These are phyloP conservation scores for Capricornis sumatraensis DNA, from an alignment of 2,113 vertebrate species.

Conservation along the genomic window DNA sequence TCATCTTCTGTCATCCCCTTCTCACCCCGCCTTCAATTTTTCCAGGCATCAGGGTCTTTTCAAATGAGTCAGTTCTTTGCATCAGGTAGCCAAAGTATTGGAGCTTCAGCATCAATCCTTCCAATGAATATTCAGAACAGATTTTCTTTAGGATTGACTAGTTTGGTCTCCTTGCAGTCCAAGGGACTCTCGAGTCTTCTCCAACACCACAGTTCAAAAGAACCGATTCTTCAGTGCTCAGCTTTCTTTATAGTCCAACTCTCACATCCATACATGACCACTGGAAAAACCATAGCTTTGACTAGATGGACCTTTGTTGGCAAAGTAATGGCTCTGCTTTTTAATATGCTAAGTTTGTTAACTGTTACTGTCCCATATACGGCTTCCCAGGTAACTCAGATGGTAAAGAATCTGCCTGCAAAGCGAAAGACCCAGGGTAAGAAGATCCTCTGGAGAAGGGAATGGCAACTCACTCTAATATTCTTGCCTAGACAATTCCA, in stretches of 20 bases:
- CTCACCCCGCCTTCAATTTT: rapidly evolving
- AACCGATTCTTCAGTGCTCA: background rate
- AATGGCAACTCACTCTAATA: background rate
- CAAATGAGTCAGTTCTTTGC: background rate
- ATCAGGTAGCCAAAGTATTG: background rate
- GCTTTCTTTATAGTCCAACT: background rate
- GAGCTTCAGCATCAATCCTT: background rate
- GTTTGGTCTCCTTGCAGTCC: background rate
- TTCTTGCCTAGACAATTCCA: background rate
- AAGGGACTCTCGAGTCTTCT: background rate
- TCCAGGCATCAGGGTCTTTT: background rate
- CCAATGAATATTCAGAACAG: background rate
- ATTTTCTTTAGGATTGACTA: background rate
- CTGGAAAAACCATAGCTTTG: background rate
- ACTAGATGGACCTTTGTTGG: background rate
- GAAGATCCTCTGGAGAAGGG: background rate
- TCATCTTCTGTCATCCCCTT: background rate
- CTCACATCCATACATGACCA: background rate
- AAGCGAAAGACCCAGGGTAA: background rate
- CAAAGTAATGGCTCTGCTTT: background rate
- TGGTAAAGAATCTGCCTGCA: background rate
- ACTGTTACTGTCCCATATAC: background rate
- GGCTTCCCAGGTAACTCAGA: background rate
- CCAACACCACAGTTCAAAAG: background rate
- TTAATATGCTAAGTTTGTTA: background rate